Base-by-base conservation (phyloP, 2,888 invertebrate genomes). In the Lasioglossum oenotherae region DNA sequence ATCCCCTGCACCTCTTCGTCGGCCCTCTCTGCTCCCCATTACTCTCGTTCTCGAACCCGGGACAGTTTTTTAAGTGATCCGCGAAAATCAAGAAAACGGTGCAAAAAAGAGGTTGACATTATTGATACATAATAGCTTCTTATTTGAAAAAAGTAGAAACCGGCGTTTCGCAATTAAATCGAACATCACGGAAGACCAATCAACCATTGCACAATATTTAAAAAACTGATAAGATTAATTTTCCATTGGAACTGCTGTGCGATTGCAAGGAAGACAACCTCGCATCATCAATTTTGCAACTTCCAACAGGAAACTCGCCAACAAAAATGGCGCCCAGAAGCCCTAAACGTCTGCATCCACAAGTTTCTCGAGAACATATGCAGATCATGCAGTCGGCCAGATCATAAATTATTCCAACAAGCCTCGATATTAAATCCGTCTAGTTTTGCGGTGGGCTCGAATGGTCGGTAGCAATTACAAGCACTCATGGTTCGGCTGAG, bases 1-100 rank as follows among this genome's bases (percentile, higher is more conserved):
- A 85, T 81, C 80, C 71, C 81, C 76, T 75, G 10, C 44, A 35
- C 57, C 53, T 35, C 44, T 31, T 44, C 23, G 14, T 14, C 31
- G 31, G 3, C 19, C 27, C 23, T 5, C 23, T 5, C 35, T 4
- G 27, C 27, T 8, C 41, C n/a, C 12, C 10, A 49, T 49, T 49
- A 6, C 6, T 19, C 49, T 23, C 49, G 19, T 14, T 49, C 49
- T 49, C 49, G 57, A n/a, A n/a, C 57, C 12, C 10, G n/a, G 57
- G n/a, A n/a, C n/a, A n/a, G n/a, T 10, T 8, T 57, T 57, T 23
- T 23, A 23, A 2, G 53, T 53, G 53, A 53, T 53, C 53, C 23
- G 6, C 23, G 53, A 53, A 6, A 23, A 46, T 46, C 4, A 16
- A 4, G 46, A 16, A 46, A 1, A 16, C 16, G 46, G 4, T 46